These are phyloP conservation scores for Nycticryphes semicollaris DNA, from an alignment of 2,113 vertebrate genomes.

Conservation along the genomic window DNA sequence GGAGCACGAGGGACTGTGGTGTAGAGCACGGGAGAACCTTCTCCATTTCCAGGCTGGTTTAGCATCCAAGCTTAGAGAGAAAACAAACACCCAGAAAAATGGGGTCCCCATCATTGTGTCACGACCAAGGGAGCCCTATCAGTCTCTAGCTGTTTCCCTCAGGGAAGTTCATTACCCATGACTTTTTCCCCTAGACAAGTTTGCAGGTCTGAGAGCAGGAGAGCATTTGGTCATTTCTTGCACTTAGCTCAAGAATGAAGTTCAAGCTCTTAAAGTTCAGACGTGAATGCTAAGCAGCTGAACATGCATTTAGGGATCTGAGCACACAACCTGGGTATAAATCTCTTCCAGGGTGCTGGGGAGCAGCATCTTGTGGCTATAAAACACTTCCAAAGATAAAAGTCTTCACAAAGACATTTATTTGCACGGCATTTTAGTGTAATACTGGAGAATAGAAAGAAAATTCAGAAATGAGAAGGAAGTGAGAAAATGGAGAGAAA, in stretches of 20 bases:
- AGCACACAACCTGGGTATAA: not conserved
- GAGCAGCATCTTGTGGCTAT: not conserved
- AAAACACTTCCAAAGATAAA: slow-evolving; percentile 18
- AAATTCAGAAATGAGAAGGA: not conserved
- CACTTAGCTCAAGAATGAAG: not conserved
- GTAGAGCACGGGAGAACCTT: not conserved
- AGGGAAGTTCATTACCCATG: not conserved
- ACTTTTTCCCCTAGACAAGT: not conserved
- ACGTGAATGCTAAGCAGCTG: not conserved
- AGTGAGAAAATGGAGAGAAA: not conserved
- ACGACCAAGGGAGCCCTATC: not conserved
- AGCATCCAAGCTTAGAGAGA: not conserved
- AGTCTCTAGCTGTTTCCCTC: not conserved
- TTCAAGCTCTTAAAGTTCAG: not conserved
- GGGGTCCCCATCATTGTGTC: not conserved
- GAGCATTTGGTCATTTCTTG: not conserved
- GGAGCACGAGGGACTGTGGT: fast-evolving
- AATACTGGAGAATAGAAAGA: not conserved
- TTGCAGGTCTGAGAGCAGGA: not conserved
- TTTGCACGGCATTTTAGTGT: not conserved
- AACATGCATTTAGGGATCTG: not conserved
- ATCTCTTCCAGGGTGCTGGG: not conserved
- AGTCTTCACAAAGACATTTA: not conserved
- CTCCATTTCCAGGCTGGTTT: not conserved
- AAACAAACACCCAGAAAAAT: not conserved